These are phyloP conservation scores for Ctenochaetus hawaiiensis DNA, from an alignment of 2,797 vertebrate species.

Conservation along the genomic window DNA sequence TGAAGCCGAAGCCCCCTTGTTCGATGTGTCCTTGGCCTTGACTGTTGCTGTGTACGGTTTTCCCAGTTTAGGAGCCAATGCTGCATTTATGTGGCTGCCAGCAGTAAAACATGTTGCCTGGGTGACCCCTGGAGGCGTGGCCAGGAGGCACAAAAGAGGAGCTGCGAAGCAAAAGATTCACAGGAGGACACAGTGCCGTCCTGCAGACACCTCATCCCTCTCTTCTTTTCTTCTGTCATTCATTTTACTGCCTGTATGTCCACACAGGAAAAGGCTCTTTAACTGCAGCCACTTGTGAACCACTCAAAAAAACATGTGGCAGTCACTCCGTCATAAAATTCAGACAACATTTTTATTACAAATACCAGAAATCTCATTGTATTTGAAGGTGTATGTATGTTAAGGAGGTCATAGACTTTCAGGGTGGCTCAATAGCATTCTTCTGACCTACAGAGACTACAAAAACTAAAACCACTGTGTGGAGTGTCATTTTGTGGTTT, in stretches of 20 bases:
- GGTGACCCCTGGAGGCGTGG: conserved; percentile 78
- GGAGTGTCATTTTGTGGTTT: conserved; percentile 1
- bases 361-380: neutral
- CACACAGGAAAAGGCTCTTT: conserved; percentile 21
- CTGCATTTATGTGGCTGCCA: conserved; percentile 66
- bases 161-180: conserved; percentile 27
- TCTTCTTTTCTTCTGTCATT: conserved; percentile 43
- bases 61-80: conserved; percentile 64
- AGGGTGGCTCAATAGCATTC: neutral
- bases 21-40: conserved; percentile 53
- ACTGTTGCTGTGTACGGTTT: conserved; percentile 43
- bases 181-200: conserved; percentile 51
- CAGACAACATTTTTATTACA: neutral
- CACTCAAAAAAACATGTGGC: neutral
- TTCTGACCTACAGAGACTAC: neutral
- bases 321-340: neutral
- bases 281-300: neutral
- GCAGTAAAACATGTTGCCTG: conserved; percentile 83
- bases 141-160: conserved; percentile 69
- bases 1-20: conserved; percentile 28
- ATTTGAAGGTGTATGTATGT: neutral
- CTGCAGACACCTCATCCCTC: conserved; percentile 45
- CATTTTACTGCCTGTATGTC: conserved; percentile 46
- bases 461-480: neutral
- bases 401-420: neutral